Evolutionary conservation across 2,888 invertebrate species (phyloP).

Genomic region (Drosophila paranaensis): DNA sequence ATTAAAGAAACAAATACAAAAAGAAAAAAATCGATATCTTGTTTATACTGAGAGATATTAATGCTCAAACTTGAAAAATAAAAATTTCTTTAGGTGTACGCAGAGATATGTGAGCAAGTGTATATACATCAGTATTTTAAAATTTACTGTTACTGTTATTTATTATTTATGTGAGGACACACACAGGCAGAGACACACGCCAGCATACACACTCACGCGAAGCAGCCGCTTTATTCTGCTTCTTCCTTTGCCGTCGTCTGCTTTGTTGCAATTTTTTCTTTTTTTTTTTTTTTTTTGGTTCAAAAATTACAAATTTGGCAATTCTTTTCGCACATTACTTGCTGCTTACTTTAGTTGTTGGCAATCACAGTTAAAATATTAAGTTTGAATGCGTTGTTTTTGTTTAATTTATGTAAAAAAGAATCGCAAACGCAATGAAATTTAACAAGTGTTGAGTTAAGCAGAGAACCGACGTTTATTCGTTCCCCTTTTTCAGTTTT

Average conservation of each 20-base stretch:
- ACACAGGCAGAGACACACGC: conserved; percentile 13
- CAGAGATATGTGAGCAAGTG: no score
- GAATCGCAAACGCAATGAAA: conserved; percentile 82
- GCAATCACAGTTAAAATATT: conserved; percentile 81
- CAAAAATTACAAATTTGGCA: conserved; percentile 67
- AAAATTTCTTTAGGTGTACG: no score
- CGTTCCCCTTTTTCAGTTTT: conserved; percentile 69
- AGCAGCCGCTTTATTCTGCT: conserved; percentile 65
- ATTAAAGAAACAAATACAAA: no score
- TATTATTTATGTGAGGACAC: not conserved
- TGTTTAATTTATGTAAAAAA: conserved; percentile 79
- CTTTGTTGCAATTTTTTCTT: conserved; percentile 70
- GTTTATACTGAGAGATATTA: no score
- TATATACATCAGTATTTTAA: conserved; percentile 5
- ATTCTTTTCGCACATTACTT: conserved; percentile 62
- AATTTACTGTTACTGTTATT: conserved; percentile 37
- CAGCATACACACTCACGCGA: conserved; percentile 47
- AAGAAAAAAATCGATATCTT: no score
- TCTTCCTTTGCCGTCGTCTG: conserved; percentile 50
- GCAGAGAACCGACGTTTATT: conserved; percentile 74
- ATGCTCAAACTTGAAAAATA: no score
- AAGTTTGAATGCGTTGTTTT: conserved; percentile 74
- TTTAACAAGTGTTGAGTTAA: conserved; percentile 83
- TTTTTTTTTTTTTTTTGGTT: conserved; percentile 46
- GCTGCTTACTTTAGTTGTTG: conserved; percentile 62